Evolutionary conservation across 1,140 invertebrate genomes (phyloP), one percentile per base, ranked within the genome.

Genomic region (Neodiprion pinetum): DNA sequence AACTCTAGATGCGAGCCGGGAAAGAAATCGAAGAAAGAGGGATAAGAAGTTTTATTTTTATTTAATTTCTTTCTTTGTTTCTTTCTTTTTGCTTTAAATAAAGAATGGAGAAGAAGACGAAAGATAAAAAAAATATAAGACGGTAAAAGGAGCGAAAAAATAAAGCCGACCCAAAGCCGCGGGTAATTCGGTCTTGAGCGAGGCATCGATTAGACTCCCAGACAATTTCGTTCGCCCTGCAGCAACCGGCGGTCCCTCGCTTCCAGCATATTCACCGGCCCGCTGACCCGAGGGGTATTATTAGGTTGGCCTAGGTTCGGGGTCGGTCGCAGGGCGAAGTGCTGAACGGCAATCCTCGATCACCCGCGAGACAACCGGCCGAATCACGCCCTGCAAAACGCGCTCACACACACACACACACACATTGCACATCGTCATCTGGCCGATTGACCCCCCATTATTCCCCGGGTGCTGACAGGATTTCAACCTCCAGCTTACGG

Each of bases 271-370:
- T 61, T 40, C n/a, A 12, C 53, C 53, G 53, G 5, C 8, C n/a
- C 8, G 4, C 11, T 61, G 53, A 61, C 53, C 53, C 53, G 11
- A 61, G 53, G 53, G 53, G 53, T 61, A 61, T 61, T 61, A 61
- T 61, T 61, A 17, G 53, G 53, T 61, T 61, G 53, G 53, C 53
- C 53, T 61, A 61, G 53, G 53, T 61, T 61, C 53, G 53, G 53
- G 53, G 53, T 61, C 53, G 53, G 28, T 40, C 28, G 28, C 28
- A 40, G 28, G 28, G 28, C 28, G 28, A 40, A 40, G 28, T 40
- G 28, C 28, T 17, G 53, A 9, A 61, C 11, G 53, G 11, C 53
- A 4, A 17, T 61, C 53, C 53, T 61, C 53, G 53, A 61, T 61
- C 53, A 61, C n/a, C 53, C 53, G 53, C 53, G 11, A 61, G 5